These are phyloP conservation scores for Empidonax traillii DNA, from an alignment of 2,113 vertebrate genomes.

Conservation along the genomic window DNA sequence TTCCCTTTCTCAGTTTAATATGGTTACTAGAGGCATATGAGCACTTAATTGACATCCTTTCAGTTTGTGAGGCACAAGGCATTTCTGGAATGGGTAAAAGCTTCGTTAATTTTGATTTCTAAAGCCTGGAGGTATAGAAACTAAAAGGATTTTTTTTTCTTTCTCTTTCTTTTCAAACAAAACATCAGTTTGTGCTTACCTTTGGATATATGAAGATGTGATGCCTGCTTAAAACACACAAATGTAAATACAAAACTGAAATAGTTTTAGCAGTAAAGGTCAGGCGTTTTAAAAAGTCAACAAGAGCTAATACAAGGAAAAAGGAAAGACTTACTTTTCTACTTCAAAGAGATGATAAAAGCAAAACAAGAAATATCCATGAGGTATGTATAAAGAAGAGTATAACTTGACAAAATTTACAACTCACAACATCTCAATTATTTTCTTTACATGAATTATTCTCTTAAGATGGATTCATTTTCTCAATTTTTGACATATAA, in stretches of 20 bases:
- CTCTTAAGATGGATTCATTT: background rate
- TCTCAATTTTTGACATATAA: background rate
- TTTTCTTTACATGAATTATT: background rate
- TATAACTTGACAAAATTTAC: background rate
- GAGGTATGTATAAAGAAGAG: background rate
- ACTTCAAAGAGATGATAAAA: background rate
- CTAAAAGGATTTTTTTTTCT: background rate
- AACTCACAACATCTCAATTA: background rate
- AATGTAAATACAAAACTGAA: background rate
- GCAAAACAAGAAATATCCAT: background rate
- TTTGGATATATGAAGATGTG: background rate
- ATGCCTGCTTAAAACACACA: background rate
- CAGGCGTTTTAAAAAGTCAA: background rate
- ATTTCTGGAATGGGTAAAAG: constrained; percentile 10
- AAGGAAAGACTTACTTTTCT: background rate
- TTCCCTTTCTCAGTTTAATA: constrained; percentile 1
- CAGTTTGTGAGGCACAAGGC: background rate
- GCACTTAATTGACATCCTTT: constrained; percentile 2
- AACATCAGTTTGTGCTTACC: background rate
- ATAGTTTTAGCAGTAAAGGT: background rate
- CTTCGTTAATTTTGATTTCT: background rate
- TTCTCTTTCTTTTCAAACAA: background rate
- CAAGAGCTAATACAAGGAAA: background rate
- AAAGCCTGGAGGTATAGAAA: background rate
- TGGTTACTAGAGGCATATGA: constrained; percentile 5